Conservation (phyloP, 2,113 vertebrate species). For the Anarrhichthys ocellatus region DNA sequence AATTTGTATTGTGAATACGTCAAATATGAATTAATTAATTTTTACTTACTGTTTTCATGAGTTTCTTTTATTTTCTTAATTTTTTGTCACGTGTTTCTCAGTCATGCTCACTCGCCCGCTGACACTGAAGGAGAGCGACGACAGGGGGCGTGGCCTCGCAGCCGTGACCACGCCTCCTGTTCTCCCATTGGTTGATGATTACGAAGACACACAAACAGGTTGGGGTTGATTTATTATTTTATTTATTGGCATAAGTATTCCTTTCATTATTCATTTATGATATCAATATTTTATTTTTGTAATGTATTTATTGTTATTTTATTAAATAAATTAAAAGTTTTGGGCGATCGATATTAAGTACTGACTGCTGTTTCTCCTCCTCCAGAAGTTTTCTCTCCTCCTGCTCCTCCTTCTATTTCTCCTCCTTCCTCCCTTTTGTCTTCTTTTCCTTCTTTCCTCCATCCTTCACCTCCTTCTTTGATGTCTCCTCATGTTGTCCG, state of each 20-base stretch:
- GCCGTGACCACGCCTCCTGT: background rate
- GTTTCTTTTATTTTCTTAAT: background rate
- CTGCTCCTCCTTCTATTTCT: background rate
- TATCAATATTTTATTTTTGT: background rate
- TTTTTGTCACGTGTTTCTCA: background rate
- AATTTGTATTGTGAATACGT: background rate
- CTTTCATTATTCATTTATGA: background rate
- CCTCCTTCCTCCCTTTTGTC: background rate
- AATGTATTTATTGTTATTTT: too few relatives aligned
- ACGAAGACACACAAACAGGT: slow-evolving; percentile 21
- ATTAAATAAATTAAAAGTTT: too few relatives aligned
- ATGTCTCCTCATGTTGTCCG: background rate
- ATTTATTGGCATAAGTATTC: background rate
- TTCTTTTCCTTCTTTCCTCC: background rate
- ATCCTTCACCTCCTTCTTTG: background rate
- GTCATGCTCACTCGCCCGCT: slow-evolving; percentile 54
- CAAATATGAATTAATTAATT: background rate
- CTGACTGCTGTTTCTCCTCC: slow-evolving; percentile 3
- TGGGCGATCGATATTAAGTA: background rate
- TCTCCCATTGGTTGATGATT: slow-evolving; percentile 41
- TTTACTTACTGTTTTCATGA: background rate
- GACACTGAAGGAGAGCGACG: background rate
- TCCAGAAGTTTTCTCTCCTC: slow-evolving; percentile 29
- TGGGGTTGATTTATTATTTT: background rate
- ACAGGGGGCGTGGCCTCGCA: background rate